Percentiles rank a stretch among this genome's conserved stretches.
phyloP scores from a whole-genome alignment of 1,140 invertebrate species.

The Bombus confusus region DNA sequence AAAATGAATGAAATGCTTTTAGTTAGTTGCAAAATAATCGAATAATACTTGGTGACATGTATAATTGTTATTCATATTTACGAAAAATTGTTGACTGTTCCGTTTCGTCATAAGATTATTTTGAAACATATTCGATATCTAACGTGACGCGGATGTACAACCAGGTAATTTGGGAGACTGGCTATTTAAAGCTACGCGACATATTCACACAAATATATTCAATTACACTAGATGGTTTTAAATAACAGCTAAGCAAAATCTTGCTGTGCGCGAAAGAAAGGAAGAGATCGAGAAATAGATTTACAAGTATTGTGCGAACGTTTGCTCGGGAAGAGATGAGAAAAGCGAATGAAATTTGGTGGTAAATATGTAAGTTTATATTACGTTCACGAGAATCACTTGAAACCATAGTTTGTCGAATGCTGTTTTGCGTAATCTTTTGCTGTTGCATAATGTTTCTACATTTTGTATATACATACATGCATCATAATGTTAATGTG shows the following conservation, averaged over 20 bases:
- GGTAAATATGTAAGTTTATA: slow-evolving; percentile 43
- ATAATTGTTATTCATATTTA: not conserved
- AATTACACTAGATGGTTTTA: slow-evolving; percentile 57
- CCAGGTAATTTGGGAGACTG: slow-evolving; percentile 34
- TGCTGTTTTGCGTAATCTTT: not conserved
- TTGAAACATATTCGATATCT: not conserved
- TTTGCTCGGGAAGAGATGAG: slow-evolving; percentile 8
- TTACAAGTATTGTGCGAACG: not conserved
- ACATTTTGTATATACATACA: not conserved
- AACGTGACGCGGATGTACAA: not conserved
- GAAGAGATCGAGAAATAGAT: slow-evolving; percentile 35
- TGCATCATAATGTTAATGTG: not conserved
- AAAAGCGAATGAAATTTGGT: slow-evolving; percentile 11
- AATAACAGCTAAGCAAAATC: slow-evolving; percentile 59
- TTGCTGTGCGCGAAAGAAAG: slow-evolving; percentile 31
- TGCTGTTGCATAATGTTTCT: slow-evolving; percentile 31
- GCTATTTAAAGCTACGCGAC: slow-evolving; percentile 65
- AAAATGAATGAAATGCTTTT: not conserved
- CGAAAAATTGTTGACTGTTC: not conserved
- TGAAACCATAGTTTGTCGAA: slow-evolving; percentile 8
- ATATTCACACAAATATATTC: slow-evolving; percentile 57
- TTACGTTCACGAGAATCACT: not conserved
- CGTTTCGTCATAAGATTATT: not conserved
- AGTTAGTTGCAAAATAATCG: not conserved
- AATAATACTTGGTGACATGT: too few species aligned